Evolutionary conservation across 2,797 vertebrate genomes (phyloP).

Genomic region (Salmo trutta): DNA sequence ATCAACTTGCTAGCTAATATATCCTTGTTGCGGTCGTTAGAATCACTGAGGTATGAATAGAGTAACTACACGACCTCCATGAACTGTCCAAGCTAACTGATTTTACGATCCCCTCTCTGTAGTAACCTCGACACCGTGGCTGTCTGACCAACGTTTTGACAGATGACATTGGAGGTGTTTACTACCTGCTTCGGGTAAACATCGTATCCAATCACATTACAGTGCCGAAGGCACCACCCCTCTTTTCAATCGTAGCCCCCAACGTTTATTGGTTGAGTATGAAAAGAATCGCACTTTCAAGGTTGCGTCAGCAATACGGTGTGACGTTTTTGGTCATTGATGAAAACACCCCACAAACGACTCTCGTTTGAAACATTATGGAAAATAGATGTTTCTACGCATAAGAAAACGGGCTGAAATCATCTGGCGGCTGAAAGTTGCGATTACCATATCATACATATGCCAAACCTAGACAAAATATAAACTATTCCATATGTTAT

Average conservation of each 20-base stretch:
- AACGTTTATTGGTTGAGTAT: constrained; percentile 43
- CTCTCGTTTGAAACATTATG: not conserved
- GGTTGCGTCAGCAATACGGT: constrained; percentile 18
- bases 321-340: constrained; percentile 36
- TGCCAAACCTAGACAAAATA: not conserved
- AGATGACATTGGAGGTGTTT: constrained; percentile 43
- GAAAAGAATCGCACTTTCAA: constrained; percentile 3
- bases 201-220: constrained; percentile 55
- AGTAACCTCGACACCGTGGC: constrained; percentile 1
- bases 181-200: not conserved
- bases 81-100: not conserved
- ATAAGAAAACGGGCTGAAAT: not conserved
- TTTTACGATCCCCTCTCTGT: not conserved
- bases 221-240: constrained; percentile 38
- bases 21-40: not conserved
- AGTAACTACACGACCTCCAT: constrained; percentile 5
- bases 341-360: not conserved
- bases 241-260: not conserved
- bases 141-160: constrained; percentile 21
- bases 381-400: not conserved
- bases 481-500: no score
- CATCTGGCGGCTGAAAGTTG: not conserved
- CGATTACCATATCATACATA: not conserved
- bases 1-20: constrained; percentile 3
- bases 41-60: not conserved